phyloP scores from a whole-genome alignment of 1,140 invertebrate genomes.

The Cydia strobilella region DNA sequence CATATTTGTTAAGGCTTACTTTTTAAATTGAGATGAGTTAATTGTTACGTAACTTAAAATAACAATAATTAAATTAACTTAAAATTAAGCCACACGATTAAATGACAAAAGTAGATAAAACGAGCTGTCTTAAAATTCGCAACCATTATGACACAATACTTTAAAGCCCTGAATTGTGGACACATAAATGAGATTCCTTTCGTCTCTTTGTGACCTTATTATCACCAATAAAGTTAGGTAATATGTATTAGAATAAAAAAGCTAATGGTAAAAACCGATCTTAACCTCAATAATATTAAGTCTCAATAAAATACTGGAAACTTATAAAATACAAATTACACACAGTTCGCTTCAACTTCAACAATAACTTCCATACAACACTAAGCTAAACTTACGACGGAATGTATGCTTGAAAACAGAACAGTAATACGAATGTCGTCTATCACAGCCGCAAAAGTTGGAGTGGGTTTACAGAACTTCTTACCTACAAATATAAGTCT shows the following conservation, averaged over 20 bases:
- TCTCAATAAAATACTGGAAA: conserved; percentile 12
- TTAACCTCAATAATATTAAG: neutral
- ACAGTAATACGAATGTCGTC: conserved; percentile 19
- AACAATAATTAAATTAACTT: neutral
- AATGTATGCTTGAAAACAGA: conserved; percentile 18
- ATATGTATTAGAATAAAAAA: neutral
- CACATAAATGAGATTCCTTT: conserved; percentile 11
- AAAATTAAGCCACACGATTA: neutral
- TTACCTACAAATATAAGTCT: neutral
- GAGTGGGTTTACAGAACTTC: conserved; percentile 3
- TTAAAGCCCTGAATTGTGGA: conserved; percentile 17
- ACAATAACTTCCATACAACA: conserved; percentile 8
- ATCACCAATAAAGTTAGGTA: neutral
- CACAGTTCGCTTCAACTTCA: conserved; percentile 16
- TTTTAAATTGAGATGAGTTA: neutral
- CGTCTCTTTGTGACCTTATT: neutral
- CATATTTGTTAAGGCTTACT: neutral
- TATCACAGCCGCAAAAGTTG: conserved; percentile 27
- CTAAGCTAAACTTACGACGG: conserved; percentile 7
- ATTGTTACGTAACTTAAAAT: neutral
- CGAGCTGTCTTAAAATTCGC: neutral
- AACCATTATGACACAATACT: conserved; percentile 19
- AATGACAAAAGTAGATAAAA: neutral
- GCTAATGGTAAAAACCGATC: neutral
- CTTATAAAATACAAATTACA: neutral